Percentiles rank a stretch among this genome's conserved stretches.
Conservation (phyloP, 2,888 invertebrate species). For the Polyommatus iphigenia region DNA sequence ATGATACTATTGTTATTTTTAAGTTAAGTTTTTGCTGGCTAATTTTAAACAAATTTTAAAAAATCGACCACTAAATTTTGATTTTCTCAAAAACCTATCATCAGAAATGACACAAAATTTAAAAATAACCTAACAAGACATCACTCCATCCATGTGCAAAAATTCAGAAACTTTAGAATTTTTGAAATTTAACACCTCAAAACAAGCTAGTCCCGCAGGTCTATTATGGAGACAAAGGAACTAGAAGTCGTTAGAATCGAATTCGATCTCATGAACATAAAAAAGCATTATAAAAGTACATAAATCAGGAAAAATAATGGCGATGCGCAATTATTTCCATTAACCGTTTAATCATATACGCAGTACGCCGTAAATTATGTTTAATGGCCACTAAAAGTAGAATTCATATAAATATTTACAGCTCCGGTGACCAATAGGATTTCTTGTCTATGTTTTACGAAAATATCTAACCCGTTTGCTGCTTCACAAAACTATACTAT, state of each 20-base stretch:
- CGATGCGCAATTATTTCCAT: constrained; percentile 40
- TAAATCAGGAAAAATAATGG: constrained; percentile 25
- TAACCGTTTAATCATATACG: constrained; percentile 50
- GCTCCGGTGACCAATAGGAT: constrained; percentile 43
- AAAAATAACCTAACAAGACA: too few relatives aligned
- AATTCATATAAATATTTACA: constrained; percentile 56
- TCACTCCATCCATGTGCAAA: too few relatives aligned
- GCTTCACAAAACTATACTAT: neutral
- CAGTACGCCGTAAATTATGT: constrained; percentile 55
- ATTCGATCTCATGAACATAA: constrained; percentile 6
- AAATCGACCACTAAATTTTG: too few relatives aligned
- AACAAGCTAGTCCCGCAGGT: too few relatives aligned
- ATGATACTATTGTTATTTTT: too few relatives aligned
- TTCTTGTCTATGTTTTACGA: constrained; percentile 7
- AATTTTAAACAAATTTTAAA: too few relatives aligned
- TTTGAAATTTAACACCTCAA: too few relatives aligned
- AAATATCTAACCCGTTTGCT: neutral
- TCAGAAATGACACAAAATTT: too few relatives aligned
- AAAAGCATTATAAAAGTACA: constrained; percentile 17
- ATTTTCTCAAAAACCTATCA: too few relatives aligned
- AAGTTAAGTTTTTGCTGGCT: too few relatives aligned
- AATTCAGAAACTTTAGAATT: too few relatives aligned
- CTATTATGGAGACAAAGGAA: neutral
- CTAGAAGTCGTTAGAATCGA: neutral
- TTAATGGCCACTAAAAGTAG: constrained; percentile 59